phyloP scores from a whole-genome alignment of 2,888 invertebrate genomes.

The Caenorhabditis japonica region DNA sequence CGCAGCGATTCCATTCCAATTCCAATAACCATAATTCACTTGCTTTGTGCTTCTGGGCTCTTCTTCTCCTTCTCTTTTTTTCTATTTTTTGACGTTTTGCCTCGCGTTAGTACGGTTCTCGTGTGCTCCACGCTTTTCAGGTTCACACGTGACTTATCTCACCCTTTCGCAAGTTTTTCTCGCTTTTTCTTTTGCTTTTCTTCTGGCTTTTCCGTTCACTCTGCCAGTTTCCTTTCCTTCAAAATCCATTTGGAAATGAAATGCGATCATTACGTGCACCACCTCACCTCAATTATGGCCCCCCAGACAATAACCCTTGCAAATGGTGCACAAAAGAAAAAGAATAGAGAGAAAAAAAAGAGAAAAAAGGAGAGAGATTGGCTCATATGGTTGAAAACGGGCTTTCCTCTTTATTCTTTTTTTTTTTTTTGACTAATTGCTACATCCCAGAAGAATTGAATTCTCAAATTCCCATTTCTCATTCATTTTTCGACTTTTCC shows the following conservation, averaged over 20 bases:
- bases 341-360: no score
- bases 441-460: no score
- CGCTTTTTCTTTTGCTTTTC: slow-evolving; percentile 17
- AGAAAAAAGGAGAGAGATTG: slow-evolving; percentile 6
- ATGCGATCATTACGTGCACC: background rate
- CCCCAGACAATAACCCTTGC: slow-evolving; percentile 9
- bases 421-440: slow-evolving; percentile 39
- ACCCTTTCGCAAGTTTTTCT: slow-evolving; percentile 1
- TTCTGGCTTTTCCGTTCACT: slow-evolving; percentile 1
- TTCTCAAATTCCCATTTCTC: no score
- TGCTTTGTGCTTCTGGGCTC: slow-evolving; percentile 16
- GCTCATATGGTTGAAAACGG: slow-evolving; percentile 26
- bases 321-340: slow-evolving; percentile 1
- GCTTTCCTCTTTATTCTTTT: slow-evolving; percentile 34
- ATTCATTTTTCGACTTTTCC: no score
- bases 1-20: no score
- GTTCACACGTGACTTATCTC: slow-evolving; percentile 80
- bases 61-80: slow-evolving; percentile 24
- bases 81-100: no score
- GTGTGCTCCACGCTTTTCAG: slow-evolving; percentile 18
- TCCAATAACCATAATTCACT: slow-evolving; percentile 46
- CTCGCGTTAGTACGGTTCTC: slow-evolving; percentile 15
- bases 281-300: background rate
- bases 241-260: slow-evolving; percentile 23
- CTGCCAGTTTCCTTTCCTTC: no score